Conservation (phyloP, 2,888 invertebrate genomes). For the Meiosimyza platycephala region DNA sequence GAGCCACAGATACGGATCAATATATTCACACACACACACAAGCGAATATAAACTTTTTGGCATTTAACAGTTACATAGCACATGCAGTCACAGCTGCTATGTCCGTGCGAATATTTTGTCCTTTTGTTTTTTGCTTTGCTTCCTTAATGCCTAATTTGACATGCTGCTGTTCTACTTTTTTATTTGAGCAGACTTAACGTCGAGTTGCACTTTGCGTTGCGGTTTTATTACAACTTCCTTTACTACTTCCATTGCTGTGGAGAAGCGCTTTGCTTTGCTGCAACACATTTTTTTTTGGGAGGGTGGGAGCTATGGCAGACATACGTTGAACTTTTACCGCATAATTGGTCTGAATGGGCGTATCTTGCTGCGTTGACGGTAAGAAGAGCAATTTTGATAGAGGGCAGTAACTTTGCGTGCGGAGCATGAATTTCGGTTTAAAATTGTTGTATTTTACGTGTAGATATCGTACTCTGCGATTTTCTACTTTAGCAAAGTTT, state of each 20-base stretch:
- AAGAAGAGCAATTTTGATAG: neutral
- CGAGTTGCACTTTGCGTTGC: neutral
- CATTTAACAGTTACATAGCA: neutral
- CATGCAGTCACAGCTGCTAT: conserved; percentile 1
- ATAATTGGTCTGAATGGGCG: conserved; percentile 15
- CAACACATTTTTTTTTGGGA: neutral
- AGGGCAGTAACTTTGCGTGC: conserved; percentile 4
- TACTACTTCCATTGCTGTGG: neutral
- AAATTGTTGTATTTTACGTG: conserved; percentile 4
- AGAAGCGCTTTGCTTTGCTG: neutral
- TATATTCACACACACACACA: neutral
- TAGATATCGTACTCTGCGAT: too few species aligned
- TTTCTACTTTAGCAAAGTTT: neutral
- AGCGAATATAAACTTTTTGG: neutral
- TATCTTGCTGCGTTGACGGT: neutral
- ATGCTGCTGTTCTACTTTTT: conserved; percentile 23
- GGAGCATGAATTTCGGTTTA: conserved; percentile 2
- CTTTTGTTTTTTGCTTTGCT: neutral
- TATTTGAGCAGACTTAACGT: conserved; percentile 11
- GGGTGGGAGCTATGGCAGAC: neutral
- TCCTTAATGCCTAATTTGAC: conserved; percentile 29
- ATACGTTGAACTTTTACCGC: neutral
- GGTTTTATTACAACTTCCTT: conserved; percentile 8
- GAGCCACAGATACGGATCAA: neutral
- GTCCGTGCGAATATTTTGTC: neutral